These are phyloP conservation scores for Megathymus violae DNA, from an alignment of 1,140 invertebrate species.

Conservation along the genomic window DNA sequence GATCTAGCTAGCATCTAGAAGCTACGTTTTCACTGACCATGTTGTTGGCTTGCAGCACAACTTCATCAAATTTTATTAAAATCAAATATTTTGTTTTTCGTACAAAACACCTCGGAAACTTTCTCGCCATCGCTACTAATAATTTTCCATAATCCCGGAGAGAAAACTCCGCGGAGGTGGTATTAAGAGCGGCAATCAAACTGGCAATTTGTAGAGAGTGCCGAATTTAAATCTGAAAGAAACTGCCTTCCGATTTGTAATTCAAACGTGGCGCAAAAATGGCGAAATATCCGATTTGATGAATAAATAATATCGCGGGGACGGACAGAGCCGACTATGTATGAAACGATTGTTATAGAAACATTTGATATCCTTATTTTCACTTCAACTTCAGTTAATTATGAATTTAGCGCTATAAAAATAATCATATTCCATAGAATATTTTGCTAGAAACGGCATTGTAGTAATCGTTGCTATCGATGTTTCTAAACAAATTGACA, in stretches of 20 bases:
- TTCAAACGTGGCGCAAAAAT: conserved; percentile 78
- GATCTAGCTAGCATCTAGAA: too few species aligned
- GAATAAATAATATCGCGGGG: conserved; percentile 65
- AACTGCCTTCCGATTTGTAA: conserved; percentile 77
- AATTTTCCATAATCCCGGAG: conserved; percentile 65
- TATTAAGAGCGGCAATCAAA: conserved; percentile 74
- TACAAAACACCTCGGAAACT: conserved; percentile 19
- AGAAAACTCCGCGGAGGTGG: conserved; percentile 59
- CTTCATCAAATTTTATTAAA: not conserved
- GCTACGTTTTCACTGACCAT: too few species aligned
- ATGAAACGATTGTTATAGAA: conserved; percentile 28
- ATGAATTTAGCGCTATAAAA: too few species aligned
- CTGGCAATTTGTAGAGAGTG: conserved; percentile 71
- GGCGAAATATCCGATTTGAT: conserved; percentile 75
- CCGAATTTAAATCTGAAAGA: conserved; percentile 73
- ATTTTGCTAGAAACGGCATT: too few species aligned
- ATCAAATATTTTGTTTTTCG: conserved; percentile 20
- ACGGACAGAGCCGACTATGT: conserved; percentile 32
- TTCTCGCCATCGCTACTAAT: conserved; percentile 45
- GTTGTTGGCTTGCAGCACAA: too few species aligned
- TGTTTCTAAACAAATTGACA: too few species aligned
- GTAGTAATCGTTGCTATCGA: too few species aligned
- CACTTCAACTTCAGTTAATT: too few species aligned
- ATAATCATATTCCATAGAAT: too few species aligned
- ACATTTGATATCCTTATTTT: conserved; percentile 6